phyloP scores from a whole-genome alignment of 2,113 vertebrate species.

The Pelvicachromis taeniatus region DNA sequence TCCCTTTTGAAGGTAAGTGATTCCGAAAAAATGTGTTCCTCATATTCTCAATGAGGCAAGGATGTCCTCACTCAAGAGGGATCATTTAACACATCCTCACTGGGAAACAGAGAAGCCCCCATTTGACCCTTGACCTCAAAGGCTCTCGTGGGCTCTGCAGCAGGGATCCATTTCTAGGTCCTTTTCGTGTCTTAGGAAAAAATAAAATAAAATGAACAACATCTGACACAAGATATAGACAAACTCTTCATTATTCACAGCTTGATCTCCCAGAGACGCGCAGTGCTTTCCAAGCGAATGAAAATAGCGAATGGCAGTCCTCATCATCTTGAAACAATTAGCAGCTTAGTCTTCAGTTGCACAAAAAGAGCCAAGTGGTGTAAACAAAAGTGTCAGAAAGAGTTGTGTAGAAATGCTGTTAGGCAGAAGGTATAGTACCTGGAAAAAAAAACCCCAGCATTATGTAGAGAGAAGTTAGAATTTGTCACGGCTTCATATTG shows the following conservation, averaged over 20 bases:
- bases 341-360: constrained; percentile 60
- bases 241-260: constrained; percentile 65
- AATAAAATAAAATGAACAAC: constrained; percentile 64
- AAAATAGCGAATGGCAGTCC: constrained; percentile 41
- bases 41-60: constrained; percentile 33
- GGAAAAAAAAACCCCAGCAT: background rate
- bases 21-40: constrained; percentile 24
- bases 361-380: background rate
- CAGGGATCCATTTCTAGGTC: constrained; percentile 54
- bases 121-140: constrained; percentile 47
- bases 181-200: constrained; percentile 57
- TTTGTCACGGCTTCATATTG: background rate
- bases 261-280: constrained; percentile 56
- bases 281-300: constrained; percentile 49
- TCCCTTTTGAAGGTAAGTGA: constrained; percentile 4
- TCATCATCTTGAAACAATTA: constrained; percentile 42
- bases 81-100: constrained; percentile 32
- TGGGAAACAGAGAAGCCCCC: constrained; percentile 46
- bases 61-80: background rate
- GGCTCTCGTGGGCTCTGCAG: constrained; percentile 46
- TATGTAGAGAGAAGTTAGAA: background rate
- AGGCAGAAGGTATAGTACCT: constrained; percentile 3
- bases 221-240: constrained; percentile 68
- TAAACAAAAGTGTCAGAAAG: background rate
- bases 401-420: background rate